phyloP scores from a whole-genome alignment of 2,113 vertebrate genomes.

The Catharus fuscescens region DNA sequence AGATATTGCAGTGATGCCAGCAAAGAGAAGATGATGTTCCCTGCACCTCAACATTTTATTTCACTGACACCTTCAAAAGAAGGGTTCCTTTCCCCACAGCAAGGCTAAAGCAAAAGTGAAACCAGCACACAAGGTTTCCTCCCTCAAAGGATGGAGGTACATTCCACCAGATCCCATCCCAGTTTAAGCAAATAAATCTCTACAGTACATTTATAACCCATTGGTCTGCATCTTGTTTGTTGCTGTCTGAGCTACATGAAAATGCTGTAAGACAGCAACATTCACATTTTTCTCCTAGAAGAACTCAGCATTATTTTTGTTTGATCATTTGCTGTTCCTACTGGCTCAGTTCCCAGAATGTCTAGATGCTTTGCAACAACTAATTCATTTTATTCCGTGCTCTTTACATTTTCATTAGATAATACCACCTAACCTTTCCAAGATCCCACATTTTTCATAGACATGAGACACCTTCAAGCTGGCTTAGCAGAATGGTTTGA shows the following conservation, averaged over 20 bases:
- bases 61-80: not conserved
- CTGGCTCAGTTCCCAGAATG: conserved; percentile 5
- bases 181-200: not conserved
- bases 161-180: not conserved
- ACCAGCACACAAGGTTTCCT: not conserved
- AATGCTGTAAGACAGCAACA: not conserved
- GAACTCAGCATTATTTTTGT: conserved; percentile 2
- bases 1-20: conserved; percentile 1
- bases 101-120: not conserved
- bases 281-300: not conserved
- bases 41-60: not conserved
- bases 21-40: not conserved
- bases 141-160: not conserved
- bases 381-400: conserved; percentile 2
- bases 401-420: conserved; percentile 14
- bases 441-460: not conserved
- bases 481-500: not conserved
- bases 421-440: conserved; percentile 23
- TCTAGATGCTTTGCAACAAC: conserved; percentile 8
- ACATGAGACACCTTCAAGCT: not conserved
- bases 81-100: not conserved
- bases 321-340: conserved; percentile 2
- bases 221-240: not conserved
- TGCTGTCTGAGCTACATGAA: not conserved
- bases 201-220: not conserved